Evolutionary conservation across 2,888 invertebrate species (phyloP).

Genomic region (Cheilosia scutellata): DNA sequence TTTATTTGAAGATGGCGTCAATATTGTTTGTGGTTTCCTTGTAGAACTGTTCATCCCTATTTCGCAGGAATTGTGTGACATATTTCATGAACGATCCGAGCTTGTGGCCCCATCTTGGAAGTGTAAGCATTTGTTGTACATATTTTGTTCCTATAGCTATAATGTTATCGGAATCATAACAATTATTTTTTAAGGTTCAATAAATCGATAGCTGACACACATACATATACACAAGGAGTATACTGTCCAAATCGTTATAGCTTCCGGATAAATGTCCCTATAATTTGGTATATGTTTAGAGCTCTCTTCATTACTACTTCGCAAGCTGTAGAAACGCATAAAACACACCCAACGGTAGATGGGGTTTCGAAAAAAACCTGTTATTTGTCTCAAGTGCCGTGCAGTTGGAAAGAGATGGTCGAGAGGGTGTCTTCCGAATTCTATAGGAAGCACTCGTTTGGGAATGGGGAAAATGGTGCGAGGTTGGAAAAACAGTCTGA

Average conservation of each 20-base stretch:
- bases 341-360: background rate
- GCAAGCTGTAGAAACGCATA: slow-evolving; percentile 6
- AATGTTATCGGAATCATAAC: too few species aligned
- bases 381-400: background rate
- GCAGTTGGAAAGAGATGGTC: background rate
- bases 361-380: background rate
- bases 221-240: background rate
- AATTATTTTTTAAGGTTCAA: background rate
- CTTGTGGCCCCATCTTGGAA: too few species aligned
- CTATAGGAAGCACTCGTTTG: background rate
- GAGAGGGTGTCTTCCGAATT: background rate
- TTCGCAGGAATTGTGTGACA: too few species aligned
- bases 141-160: too few species aligned
- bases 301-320: background rate
- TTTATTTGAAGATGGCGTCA: too few species aligned
- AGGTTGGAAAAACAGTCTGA: background rate
- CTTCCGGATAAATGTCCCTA: background rate
- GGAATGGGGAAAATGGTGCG: background rate
- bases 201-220: background rate
- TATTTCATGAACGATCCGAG: too few species aligned
- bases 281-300: background rate
- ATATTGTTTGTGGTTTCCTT: too few species aligned
- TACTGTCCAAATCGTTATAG: background rate
- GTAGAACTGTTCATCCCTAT: too few species aligned
- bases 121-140: too few species aligned